A percentile compares a stretch with the other conserved stretches of the same genome.
phyloP scores from a whole-genome alignment of 92 coral and sea anemone species.

The Parazoanthus atlanticus region DNA sequence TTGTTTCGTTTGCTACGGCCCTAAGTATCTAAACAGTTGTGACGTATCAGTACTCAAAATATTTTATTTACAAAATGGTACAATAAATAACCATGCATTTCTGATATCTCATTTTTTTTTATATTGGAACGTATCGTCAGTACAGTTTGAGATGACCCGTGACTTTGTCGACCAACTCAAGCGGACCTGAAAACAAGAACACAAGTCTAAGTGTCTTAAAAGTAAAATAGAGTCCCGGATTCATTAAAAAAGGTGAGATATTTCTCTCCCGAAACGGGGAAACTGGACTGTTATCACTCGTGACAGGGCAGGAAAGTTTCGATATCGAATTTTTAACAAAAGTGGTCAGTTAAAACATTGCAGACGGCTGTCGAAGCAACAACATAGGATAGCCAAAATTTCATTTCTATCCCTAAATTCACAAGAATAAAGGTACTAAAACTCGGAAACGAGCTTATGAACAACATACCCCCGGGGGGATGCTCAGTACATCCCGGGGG shows the following conservation, averaged over 20 bases:
- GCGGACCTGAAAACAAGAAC: slow-evolving; percentile 68
- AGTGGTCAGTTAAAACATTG: too few relatives aligned
- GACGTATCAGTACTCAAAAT: background rate
- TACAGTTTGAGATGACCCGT: slow-evolving; percentile 96
- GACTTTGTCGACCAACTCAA: slow-evolving; percentile 81
- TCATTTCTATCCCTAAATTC: too few relatives aligned
- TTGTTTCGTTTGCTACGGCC: too few relatives aligned
- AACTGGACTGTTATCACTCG: background rate
- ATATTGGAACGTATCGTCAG: slow-evolving; percentile 3
- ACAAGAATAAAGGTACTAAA: too few relatives aligned
- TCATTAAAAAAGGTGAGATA: too few relatives aligned
- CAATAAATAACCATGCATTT: slow-evolving; percentile 5
- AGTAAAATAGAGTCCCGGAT: too few relatives aligned
- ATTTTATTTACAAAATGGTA: slow-evolving; percentile 13
- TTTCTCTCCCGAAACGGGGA: background rate
- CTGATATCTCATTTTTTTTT: too few relatives aligned
- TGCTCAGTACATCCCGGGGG: too few relatives aligned
- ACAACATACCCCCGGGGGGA: too few relatives aligned
- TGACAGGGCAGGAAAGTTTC: background rate
- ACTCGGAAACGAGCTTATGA: too few relatives aligned
- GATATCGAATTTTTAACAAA: background rate
- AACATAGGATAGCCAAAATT: too few relatives aligned
- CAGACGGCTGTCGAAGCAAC: too few relatives aligned
- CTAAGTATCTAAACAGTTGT: background rate
- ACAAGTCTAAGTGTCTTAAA: background rate